Evolutionary conservation across 2,888 invertebrate species (phyloP).

Genomic region (Mystacides longicornis): DNA sequence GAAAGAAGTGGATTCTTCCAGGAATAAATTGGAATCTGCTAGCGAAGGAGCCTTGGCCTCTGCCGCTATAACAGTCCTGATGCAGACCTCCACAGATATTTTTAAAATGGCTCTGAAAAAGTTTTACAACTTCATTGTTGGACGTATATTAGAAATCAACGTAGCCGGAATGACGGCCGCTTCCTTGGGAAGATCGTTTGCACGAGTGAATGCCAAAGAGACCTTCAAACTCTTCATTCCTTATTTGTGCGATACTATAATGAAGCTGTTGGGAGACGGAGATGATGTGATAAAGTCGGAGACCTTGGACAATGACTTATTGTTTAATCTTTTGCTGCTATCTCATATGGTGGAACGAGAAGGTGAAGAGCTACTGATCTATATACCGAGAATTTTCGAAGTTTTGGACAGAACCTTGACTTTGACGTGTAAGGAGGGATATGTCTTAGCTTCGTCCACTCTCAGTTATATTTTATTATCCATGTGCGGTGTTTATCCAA

Average conservation of each 20-base stretch:
- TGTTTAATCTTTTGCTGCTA: slow-evolving; percentile 69
- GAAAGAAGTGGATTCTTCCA: slow-evolving; percentile 48
- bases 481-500: slow-evolving; percentile 54
- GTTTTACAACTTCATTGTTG: slow-evolving; percentile 64
- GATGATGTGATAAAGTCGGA: slow-evolving; percentile 67
- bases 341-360: slow-evolving; percentile 63
- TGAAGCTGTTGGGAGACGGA: slow-evolving; percentile 52
- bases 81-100: slow-evolving; percentile 62
- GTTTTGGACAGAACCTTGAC: slow-evolving; percentile 66
- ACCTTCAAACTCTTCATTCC: slow-evolving; percentile 69
- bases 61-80: slow-evolving; percentile 59
- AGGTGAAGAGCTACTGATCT: slow-evolving; percentile 55
- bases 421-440: slow-evolving; percentile 60
- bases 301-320: slow-evolving; percentile 66
- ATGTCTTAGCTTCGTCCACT: slow-evolving; percentile 53
- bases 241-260: slow-evolving; percentile 59
- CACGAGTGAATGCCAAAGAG: slow-evolving; percentile 58
- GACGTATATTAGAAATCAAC: slow-evolving; percentile 72
- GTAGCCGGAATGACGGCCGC: slow-evolving; percentile 78
- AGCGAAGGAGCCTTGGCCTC: slow-evolving; percentile 64
- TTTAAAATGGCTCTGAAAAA: slow-evolving; percentile 63
- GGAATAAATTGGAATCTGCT: slow-evolving; percentile 63
- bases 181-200: slow-evolving; percentile 59
- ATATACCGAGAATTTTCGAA: slow-evolving; percentile 54
- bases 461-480: slow-evolving; percentile 53